phyloP scores from a whole-genome alignment of 2,113 vertebrate species.

The Macrotis lagotis region DNA sequence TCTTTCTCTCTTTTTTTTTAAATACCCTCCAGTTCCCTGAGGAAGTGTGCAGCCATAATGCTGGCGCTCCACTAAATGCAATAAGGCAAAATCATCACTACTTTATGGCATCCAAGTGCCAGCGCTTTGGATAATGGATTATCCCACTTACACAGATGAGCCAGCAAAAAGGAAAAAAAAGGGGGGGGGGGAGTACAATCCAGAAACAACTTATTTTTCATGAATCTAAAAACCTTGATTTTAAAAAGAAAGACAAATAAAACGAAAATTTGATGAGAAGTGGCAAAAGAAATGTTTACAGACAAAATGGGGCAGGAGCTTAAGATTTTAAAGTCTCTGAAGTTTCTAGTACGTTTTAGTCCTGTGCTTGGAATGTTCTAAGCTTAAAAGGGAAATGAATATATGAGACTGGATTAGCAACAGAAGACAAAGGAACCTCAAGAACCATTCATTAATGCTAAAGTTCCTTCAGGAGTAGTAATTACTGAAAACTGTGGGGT shows the following conservation, averaged over 20 bases:
- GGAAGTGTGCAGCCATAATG: constrained; percentile 62
- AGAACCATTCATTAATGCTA: not conserved
- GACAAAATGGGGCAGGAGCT: not conserved
- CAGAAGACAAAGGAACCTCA: not conserved
- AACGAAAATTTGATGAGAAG: constrained; percentile 47
- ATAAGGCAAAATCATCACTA: constrained; percentile 74
- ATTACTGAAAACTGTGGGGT: not conserved
- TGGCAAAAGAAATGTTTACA: not conserved
- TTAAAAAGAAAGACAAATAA: constrained; percentile 60
- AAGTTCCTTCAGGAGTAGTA: not conserved
- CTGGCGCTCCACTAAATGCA: constrained; percentile 71
- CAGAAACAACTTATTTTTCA: constrained; percentile 56
- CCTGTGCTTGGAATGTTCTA: not conserved
- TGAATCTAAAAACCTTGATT: constrained; percentile 73
- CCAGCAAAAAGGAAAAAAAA: constrained; percentile 50
- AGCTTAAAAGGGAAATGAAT: not conserved
- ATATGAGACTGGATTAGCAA: not conserved
- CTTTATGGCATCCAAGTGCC: constrained; percentile 64
- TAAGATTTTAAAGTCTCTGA: not conserved
- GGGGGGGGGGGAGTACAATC: not conserved
- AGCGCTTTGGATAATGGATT: constrained; percentile 68
- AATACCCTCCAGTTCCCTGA: constrained; percentile 44
- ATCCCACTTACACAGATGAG: constrained; percentile 51
- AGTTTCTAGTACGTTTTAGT: not conserved
- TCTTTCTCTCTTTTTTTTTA: constrained; percentile 59